Base-by-base conservation (phyloP, 2,113 vertebrate species). In the Piprites chloris region DNA sequence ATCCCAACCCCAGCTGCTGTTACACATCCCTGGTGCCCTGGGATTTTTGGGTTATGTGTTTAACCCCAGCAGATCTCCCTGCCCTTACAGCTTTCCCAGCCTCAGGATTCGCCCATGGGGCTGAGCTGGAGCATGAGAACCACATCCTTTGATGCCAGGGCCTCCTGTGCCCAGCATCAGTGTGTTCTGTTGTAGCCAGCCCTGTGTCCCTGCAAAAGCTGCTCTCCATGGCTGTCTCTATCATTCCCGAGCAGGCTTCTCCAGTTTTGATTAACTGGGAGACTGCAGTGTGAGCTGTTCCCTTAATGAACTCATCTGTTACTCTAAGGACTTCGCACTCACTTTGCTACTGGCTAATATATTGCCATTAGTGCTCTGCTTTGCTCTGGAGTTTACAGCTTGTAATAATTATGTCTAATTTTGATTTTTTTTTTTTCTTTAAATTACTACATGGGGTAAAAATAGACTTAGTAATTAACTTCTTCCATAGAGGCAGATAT, bases 361-460 rank as follows among this genome's bases (percentile, higher is more conserved):
- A 96, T 97, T 97, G 92, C 97, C 95, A 96, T 97, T 97, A 97
- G 94, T 94, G 95, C 94, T 97, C 91, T 87, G 95, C 97, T 96
- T 87, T 68, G 89, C 96, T 94, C 77, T 83, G 91, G 90, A 89
- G 81, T 96, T 98, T 95, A 91, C 92, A 97, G 95, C 96, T 94
- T 96, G 94, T 96, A 96, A 97, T 97, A 97, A 97, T 96, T 97
- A 96, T 94, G 91, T 96, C 96, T 96, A 94, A 95, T 97, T 97
- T 94, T 96, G 95, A 88, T 69, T 91, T 87, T 81, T 81, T 96
- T 92, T 49, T 49, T 47, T 47, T 47, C 91, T 90, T 95, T 95
- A 95, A 92, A 94, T 97, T 97, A 72, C 91, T 84, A 61, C 85
- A 49, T 33, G 33, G 89, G 85, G 93, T 93, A 61, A 95, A 95